Evolutionary conservation across 2,113 vertebrate genomes (phyloP).

Genomic region (Smithornis capensis): DNA sequence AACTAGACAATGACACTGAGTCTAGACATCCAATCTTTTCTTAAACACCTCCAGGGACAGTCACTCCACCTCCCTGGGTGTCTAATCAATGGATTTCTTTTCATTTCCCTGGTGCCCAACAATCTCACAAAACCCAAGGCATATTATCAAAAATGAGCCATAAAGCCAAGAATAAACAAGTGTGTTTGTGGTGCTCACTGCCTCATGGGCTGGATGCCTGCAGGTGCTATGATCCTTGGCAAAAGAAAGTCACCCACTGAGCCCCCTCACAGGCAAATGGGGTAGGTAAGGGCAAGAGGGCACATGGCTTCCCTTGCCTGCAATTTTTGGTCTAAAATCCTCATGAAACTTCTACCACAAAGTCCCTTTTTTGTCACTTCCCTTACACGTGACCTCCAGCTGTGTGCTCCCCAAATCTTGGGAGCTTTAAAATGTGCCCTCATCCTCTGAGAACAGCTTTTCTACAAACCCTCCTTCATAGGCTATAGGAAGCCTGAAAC

Average conservation of each 20-base stretch:
- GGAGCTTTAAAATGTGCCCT: background rate
- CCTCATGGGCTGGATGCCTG: rapidly evolving
- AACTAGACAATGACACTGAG: too few relatives aligned
- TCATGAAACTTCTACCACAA: rapidly evolving
- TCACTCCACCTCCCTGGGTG: background rate
- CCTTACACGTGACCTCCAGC: rapidly evolving
- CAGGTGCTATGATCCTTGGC: rapidly evolving
- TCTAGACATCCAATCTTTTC: background rate
- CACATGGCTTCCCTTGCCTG: rapidly evolving
- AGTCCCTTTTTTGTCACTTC: background rate
- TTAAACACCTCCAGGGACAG: background rate
- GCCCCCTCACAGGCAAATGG: rapidly evolving
- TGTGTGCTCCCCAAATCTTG: rapidly evolving
- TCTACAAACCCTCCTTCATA: background rate
- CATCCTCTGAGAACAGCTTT: background rate
- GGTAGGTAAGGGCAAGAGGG: too few relatives aligned
- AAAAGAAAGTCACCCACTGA: rapidly evolving
- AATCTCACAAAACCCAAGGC: background rate
- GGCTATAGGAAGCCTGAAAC: background rate
- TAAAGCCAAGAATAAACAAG: background rate
- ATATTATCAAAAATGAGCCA: background rate
- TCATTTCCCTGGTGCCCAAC: background rate
- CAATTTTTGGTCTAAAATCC: background rate
- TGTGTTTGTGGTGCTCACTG: background rate
- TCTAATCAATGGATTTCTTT: background rate